Evolutionary conservation across 1,140 invertebrate species (phyloP).

Genomic region (Phortica variegata): DNA sequence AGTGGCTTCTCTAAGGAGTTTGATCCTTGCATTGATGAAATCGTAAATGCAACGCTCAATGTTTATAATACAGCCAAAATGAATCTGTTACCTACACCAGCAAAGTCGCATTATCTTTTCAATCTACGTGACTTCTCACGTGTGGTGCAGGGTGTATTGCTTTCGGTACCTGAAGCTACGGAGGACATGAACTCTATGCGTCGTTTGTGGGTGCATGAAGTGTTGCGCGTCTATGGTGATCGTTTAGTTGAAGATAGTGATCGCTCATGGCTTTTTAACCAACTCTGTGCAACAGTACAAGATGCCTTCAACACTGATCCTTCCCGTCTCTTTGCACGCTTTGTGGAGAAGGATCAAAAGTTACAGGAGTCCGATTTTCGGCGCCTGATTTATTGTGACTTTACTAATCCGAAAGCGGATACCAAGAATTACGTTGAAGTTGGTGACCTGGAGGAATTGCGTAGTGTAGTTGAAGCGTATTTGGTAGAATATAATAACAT

Average conservation of each 20-base stretch:
- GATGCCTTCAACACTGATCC: constrained; percentile 57
- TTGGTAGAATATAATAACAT: constrained; percentile 93
- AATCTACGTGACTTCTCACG: constrained; percentile 93
- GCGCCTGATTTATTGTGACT: constrained; percentile 92
- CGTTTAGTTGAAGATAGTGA: constrained; percentile 82
- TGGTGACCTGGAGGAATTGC: constrained; percentile 76
- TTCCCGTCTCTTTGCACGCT: constrained; percentile 28
- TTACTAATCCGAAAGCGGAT: constrained; percentile 90
- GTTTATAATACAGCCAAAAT: constrained; percentile 83
- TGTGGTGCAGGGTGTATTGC: constrained; percentile 87
- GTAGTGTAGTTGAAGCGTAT: constrained; percentile 85
- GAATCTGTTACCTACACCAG: constrained; percentile 84
- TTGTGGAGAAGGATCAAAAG: constrained; percentile 53
- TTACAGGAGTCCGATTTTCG: constrained; percentile 67
- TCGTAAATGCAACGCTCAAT: constrained; percentile 82
- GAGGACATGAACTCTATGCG: constrained; percentile 86
- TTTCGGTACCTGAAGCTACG: constrained; percentile 91
- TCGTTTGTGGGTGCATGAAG: constrained; percentile 92
- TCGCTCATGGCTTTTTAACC: constrained; percentile 76
- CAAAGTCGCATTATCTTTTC: constrained; percentile 93
- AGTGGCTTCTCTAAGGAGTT: constrained; percentile 95
- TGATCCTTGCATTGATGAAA: constrained; percentile 86
- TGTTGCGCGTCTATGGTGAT: constrained; percentile 91
- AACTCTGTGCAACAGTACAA: constrained; percentile 63
- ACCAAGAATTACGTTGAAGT: constrained; percentile 87